A percentile compares a stretch with the other conserved stretches of the same genome.
These are phyloP conservation scores for Microtus ochrogaster DNA, from an alignment of 2,113 vertebrate species.

Conservation along the genomic window DNA sequence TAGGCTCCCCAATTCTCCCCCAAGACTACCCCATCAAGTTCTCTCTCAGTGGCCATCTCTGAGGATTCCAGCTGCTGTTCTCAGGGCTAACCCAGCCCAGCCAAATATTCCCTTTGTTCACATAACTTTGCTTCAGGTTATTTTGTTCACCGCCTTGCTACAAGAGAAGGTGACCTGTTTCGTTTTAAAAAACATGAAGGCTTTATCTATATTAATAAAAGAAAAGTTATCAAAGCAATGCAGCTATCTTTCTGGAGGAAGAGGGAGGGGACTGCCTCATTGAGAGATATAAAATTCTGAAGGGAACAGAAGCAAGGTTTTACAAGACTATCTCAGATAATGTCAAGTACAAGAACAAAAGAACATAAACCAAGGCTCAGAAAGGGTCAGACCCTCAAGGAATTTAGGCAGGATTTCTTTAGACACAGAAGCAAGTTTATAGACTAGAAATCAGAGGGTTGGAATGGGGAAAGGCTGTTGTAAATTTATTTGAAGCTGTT, in stretches of 20 bases:
- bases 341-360: conserved; percentile 89
- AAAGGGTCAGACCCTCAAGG: conserved; percentile 89
- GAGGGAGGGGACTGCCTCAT: conserved; percentile 74
- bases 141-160: not conserved
- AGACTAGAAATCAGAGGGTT: conserved; percentile 84
- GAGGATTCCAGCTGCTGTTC: not conserved
- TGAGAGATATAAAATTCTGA: conserved; percentile 86
- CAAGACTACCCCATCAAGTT: not conserved
- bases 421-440: conserved; percentile 83
- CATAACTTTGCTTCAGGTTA: conserved; percentile 39
- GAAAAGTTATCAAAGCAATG: conserved; percentile 68
- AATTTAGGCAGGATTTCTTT: conserved; percentile 87
- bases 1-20: not conserved
- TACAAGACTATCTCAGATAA: conserved; percentile 87
- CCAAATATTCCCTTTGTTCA: conserved; percentile 49
- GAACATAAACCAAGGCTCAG: conserved; percentile 86
- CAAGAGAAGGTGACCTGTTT: conserved; percentile 47
- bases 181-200: conserved; percentile 57
- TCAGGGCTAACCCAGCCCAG: not conserved
- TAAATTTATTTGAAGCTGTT: conserved; percentile 75
- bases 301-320: conserved; percentile 87
- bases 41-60: not conserved
- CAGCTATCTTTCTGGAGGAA: conserved; percentile 68
- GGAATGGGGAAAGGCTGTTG: conserved; percentile 65
- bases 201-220: conserved; percentile 72